Evolutionary conservation across 35 echinoderm and acorn worm genomes (phyloP).

Genomic region (Lytechinus variegatus): DNA sequence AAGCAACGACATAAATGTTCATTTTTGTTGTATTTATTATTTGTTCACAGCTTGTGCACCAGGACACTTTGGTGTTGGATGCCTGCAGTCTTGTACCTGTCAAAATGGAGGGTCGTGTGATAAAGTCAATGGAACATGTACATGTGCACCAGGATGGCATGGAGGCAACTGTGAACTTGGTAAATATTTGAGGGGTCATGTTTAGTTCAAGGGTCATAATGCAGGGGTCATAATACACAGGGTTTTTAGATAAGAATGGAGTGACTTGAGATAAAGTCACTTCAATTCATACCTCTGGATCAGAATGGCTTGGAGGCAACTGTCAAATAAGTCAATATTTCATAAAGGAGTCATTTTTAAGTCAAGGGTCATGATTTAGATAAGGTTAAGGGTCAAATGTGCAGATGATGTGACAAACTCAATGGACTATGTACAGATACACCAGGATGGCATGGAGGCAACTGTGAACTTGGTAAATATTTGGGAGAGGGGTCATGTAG

Average conservation of each 20-base stretch:
- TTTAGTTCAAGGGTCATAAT: too few species aligned
- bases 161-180: conserved; percentile 78
- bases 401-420: conserved; percentile 63
- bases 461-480: conserved; percentile 72
- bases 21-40: conserved; percentile 27
- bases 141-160: conserved; percentile 81
- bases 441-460: conserved; percentile 69
- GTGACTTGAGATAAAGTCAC: too few species aligned
- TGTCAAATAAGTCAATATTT: too few species aligned
- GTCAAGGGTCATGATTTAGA: too few species aligned
- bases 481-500: neutral
- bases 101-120: conserved; percentile 70
- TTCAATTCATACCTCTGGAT: too few species aligned
- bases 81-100: conserved; percentile 72
- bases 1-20: too few species aligned
- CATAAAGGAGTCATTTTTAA: too few species aligned
- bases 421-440: conserved; percentile 72
- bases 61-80: conserved; percentile 84
- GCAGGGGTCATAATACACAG: too few species aligned
- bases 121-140: conserved; percentile 74
- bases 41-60: conserved; percentile 73
- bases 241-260: too few species aligned
- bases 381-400: too few species aligned
- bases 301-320: too few species aligned
- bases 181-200: conserved; percentile 36